Percentiles rank a stretch among this genome's conserved stretches.
These are phyloP conservation scores for Adelognathus sp. DNA, from an alignment of 2,888 invertebrate species.

Conservation along the genomic window DNA sequence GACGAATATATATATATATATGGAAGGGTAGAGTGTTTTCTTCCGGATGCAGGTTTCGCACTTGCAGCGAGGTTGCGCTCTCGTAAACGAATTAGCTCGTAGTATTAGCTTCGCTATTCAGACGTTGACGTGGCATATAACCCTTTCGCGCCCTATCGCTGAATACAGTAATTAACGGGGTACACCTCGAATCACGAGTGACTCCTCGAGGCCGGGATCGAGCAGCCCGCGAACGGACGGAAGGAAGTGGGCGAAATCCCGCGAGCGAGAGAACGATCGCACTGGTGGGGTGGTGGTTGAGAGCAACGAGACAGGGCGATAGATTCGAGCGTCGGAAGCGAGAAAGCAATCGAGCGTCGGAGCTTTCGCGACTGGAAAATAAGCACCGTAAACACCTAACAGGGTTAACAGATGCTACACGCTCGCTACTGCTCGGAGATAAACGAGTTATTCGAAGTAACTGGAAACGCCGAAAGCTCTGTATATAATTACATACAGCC, in stretches of 20 bases:
- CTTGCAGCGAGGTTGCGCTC: constrained; percentile 43
- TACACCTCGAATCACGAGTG: constrained; percentile 75
- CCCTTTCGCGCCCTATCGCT: constrained; percentile 75
- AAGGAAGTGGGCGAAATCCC: constrained; percentile 56
- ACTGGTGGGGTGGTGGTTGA: constrained; percentile 19
- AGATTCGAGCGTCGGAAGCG: constrained; percentile 48
- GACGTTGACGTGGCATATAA: constrained; percentile 69
- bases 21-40: neutral
- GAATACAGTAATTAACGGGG: constrained; percentile 79
- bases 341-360: constrained; percentile 48
- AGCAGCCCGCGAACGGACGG: constrained; percentile 10
- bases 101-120: constrained; percentile 81
- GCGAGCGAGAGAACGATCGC: constrained; percentile 39
- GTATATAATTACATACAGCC: constrained; percentile 27
- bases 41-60: constrained; percentile 48
- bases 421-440: constrained; percentile 55
- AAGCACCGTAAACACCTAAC: constrained; percentile 74
- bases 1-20: neutral
- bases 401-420: constrained; percentile 72
- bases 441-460: constrained; percentile 74
- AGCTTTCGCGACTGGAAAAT: constrained; percentile 68
- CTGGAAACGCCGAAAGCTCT: constrained; percentile 46
- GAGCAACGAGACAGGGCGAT: constrained; percentile 42
- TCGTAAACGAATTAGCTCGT: constrained; percentile 77
- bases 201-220: constrained; percentile 51